Evolutionary conservation across 2,113 vertebrate genomes (phyloP).

Genomic region (Paramisgurnus dabryanus): DNA sequence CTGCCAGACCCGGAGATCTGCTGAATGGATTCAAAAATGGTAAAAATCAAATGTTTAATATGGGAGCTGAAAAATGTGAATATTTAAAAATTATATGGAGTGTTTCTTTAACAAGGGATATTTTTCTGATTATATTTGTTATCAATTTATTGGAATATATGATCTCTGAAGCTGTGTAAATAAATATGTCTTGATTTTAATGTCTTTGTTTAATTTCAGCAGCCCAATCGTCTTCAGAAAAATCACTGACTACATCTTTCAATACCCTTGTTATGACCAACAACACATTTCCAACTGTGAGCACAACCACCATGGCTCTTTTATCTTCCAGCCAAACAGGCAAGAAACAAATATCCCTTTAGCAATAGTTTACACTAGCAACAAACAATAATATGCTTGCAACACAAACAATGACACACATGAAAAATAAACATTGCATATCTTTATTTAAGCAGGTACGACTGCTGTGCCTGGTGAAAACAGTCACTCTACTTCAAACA

Average conservation of each 20-base stretch:
- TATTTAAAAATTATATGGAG: no score
- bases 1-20: no score
- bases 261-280: background rate
- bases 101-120: no score
- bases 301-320: background rate
- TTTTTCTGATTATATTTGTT: no score
- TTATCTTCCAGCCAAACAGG: background rate
- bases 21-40: no score
- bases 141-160: no score
- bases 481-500: background rate
- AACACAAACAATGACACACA: background rate
- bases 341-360: background rate
- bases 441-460: background rate
- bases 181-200: no score
- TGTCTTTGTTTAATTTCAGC: background rate
- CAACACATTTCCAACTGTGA: background rate
- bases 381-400: background rate
- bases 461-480: background rate
- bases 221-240: background rate
- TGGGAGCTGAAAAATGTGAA: no score
- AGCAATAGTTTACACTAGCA: background rate
- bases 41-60: no score
- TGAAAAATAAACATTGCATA: background rate
- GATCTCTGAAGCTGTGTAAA: no score
- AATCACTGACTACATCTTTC: background rate